phyloP scores from a whole-genome alignment of 2,888 invertebrate genomes.

The Protophormia terraenovae region DNA sequence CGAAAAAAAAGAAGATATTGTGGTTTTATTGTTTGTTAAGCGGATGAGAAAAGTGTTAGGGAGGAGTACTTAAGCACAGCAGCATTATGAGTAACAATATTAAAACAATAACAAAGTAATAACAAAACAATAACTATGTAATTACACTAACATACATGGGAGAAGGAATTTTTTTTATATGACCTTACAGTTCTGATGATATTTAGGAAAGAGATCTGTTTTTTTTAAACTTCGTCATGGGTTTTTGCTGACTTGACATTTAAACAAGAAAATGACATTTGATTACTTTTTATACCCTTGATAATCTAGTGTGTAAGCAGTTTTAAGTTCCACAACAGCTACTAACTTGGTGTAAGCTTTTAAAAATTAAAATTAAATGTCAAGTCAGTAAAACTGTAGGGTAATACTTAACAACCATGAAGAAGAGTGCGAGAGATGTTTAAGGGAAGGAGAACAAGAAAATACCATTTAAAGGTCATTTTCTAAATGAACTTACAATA shows the following conservation, averaged over 20 bases:
- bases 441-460: background rate
- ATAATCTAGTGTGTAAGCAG: too few relatives aligned
- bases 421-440: background rate
- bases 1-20: conserved; percentile 22
- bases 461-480: conserved; percentile 57
- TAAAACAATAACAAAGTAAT: background rate
- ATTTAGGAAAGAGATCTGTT: too few relatives aligned
- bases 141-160: background rate
- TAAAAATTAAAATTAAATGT: too few relatives aligned
- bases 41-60: conserved; percentile 25
- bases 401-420: too few relatives aligned
- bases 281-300: too few relatives aligned
- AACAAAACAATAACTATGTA: conserved; percentile 4
- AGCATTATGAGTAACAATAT: conserved; percentile 12
- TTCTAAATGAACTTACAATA: conserved; percentile 49
- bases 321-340: background rate
- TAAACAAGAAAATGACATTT: too few relatives aligned
- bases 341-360: background rate
- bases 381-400: too few relatives aligned
- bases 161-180: background rate
- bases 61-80: conserved; percentile 1
- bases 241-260: too few relatives aligned
- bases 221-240: too few relatives aligned
- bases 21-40: conserved; percentile 19
- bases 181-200: too few relatives aligned